Evolutionary conservation across 2,113 vertebrate genomes (phyloP), one percentile per base, ranked within the genome.

Genomic region (Callorhinus ursinus): DNA sequence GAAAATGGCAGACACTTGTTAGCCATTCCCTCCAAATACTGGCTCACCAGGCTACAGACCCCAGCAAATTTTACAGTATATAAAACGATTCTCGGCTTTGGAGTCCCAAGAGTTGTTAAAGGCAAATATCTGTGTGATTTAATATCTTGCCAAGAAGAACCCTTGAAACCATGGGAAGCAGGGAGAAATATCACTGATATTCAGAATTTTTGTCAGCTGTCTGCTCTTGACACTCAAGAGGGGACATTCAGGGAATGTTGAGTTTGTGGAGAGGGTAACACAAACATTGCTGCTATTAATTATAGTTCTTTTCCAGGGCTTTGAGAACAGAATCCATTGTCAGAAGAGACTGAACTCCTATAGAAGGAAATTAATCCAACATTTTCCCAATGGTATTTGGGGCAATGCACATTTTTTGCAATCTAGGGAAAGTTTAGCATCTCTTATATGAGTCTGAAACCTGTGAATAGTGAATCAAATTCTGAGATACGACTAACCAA

Each of bases 381-480:
- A 83, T 80, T 89, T 94, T 84, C 24, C 77, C 28, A 36, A 0
- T 49, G 28, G 36, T 46, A 4, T 55, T 46, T 10, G 10, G 49
- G 39, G 31, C 51, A 57, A 51, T 8, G 15, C 21, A 96, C 67
- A 16, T n/a, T n/a, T 92, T 90, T 86, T 96, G 19, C 36, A 53
- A 28, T 90, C 86, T 89, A 31, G 12, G 49, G 7, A 86, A 88
- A 93, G 13, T 83, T 84, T n/a, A 90, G 57, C 57, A 51, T 59
- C 61, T n/a, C 16, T 42, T 82, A 15, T 82, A 15, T 91, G 67
- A 95, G 12, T 74, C 51, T 53, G 76, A 95, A 92, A 92, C 46
- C 49, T 79, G 39, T 87, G 61, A 95, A n/a, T 67, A 46, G n/a
- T 36, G 33, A 59, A 53, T 79, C 96, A 61, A 96, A 69, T 69